These are phyloP conservation scores for Hafferia zeledoni DNA, from an alignment of 2,797 vertebrate species.

Conservation along the genomic window DNA sequence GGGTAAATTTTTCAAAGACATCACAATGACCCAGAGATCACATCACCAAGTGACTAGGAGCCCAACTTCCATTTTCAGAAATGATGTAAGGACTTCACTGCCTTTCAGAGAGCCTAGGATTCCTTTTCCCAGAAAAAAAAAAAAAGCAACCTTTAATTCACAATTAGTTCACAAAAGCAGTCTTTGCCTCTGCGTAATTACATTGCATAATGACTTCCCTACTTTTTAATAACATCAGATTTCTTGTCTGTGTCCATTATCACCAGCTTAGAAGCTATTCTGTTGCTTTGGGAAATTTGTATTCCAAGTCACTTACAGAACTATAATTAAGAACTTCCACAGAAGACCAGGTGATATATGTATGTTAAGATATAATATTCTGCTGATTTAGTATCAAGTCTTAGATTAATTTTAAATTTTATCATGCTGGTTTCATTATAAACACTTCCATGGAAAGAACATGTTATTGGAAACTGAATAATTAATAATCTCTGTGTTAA, in stretches of 20 bases:
- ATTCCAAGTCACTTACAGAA: slow-evolving; percentile 45
- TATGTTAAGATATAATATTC: slow-evolving; percentile 22
- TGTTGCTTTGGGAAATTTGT: slow-evolving; percentile 53
- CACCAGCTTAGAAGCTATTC: slow-evolving; percentile 41
- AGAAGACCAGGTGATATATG: slow-evolving; percentile 27
- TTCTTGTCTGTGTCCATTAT: slow-evolving; percentile 60
- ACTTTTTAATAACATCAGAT: slow-evolving; percentile 54
- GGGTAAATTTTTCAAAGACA: background rate
- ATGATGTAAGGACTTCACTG: background rate
- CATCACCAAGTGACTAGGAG: background rate
- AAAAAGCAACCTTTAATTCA: slow-evolving; percentile 1
- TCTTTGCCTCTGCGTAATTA: slow-evolving; percentile 27
- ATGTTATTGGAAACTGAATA: slow-evolving; percentile 31
- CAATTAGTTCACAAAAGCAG: slow-evolving; percentile 24
- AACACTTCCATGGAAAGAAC: slow-evolving; percentile 8
- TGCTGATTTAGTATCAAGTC: slow-evolving; percentile 14
- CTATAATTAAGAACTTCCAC: slow-evolving; percentile 50
- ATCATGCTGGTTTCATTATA: slow-evolving; percentile 20
- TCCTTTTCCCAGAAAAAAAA: background rate
- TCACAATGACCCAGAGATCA: background rate
- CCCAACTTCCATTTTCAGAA: background rate
- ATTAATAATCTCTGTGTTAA: slow-evolving; percentile 2
- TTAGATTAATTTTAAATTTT: slow-evolving; percentile 37
- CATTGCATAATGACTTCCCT: slow-evolving; percentile 34
- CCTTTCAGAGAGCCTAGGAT: background rate